Evolutionary conservation across 2,888 invertebrate species (phyloP).

Genomic region (Tiliacea aurago): DNA sequence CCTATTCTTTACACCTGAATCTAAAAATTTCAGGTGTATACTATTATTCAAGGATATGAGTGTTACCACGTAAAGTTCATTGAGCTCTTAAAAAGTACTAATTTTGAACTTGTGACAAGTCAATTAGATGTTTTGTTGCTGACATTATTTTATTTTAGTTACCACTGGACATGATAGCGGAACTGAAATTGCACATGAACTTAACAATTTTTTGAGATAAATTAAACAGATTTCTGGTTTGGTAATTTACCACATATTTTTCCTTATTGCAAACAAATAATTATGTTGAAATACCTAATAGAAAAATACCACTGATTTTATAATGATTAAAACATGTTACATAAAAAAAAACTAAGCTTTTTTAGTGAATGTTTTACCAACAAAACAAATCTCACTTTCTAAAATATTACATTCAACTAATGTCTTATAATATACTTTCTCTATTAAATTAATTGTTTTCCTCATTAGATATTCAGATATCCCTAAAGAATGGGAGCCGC

Average conservation of each 20-base stretch:
- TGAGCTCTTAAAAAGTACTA: not conserved
- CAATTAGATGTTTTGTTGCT: constrained; percentile 4
- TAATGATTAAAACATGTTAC: not conserved
- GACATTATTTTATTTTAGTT: not conserved
- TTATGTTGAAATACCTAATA: not conserved
- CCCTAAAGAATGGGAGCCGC: constrained; percentile 98
- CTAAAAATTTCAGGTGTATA: not conserved
- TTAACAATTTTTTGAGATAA: not conserved
- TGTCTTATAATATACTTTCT: not conserved
- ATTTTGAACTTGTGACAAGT: constrained; percentile 3
- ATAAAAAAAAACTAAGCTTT: not conserved
- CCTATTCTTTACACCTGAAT: not conserved
- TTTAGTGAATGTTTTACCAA: not conserved
- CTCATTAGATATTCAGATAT: constrained; percentile 94
- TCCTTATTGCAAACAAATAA: not conserved
- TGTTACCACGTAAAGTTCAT: constrained; percentile 23
- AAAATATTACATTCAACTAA: not conserved
- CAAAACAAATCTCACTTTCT: not conserved
- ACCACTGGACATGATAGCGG: not conserved
- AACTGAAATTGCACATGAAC: not conserved
- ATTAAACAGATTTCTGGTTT: not conserved
- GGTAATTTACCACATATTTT: not conserved
- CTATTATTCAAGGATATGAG: not conserved
- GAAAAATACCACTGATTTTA: not conserved
- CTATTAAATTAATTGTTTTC: constrained; percentile 2